Evolutionary conservation across 92 coral and sea anemone species (phyloP), one percentile per base, ranked within the genome.

Genomic region (Zoanthus gigantus): DNA sequence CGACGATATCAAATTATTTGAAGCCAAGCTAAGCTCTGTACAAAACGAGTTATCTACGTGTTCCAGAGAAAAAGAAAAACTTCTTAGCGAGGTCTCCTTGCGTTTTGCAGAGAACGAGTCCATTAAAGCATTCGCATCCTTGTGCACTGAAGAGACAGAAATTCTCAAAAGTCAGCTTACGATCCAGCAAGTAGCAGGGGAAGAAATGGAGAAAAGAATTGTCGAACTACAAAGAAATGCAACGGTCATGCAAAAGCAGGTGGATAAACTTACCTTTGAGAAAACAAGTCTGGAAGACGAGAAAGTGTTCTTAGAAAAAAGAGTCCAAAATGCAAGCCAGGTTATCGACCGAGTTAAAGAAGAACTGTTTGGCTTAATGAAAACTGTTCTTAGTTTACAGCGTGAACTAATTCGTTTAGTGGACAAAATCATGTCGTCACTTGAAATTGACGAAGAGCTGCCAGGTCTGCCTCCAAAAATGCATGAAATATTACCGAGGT

Each of bases 281-380:
- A 89, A 92, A 52, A 78, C 91, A 9, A 92, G 90, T 48, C 90
- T 95, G 44, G 94, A 92, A 52, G 98, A 95, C 28, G 95, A 92
- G 67, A 97, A 91, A 50, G 88, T 88, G 68, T 86, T 92, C 18
- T 72, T 97, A 69, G 93, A 92, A 68, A 92, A 91, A 52, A 87
- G 92, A 77, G 92, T 97, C 63, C 86, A 89, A 18, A 96, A 89
- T 44, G 93, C 96, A 4, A 93, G 94, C 57, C 90, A 91, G 29
- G 97, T 92, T 6, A 92, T 94, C 1, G 96, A 93, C 61, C 92
- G 93, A 18, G 90, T 93, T 10, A 96, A 95, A 84, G 93, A 92
- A 57, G 99, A 97, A 71, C 85, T 95, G 47, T 86, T 95, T n/a
- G 95, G 93, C 12, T 87, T 95, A 31, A 87, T 91, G 94, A 90